Evolutionary conservation across 64 coral and sea anemone genomes (phyloP).

Genomic region (Acropora yongei): DNA sequence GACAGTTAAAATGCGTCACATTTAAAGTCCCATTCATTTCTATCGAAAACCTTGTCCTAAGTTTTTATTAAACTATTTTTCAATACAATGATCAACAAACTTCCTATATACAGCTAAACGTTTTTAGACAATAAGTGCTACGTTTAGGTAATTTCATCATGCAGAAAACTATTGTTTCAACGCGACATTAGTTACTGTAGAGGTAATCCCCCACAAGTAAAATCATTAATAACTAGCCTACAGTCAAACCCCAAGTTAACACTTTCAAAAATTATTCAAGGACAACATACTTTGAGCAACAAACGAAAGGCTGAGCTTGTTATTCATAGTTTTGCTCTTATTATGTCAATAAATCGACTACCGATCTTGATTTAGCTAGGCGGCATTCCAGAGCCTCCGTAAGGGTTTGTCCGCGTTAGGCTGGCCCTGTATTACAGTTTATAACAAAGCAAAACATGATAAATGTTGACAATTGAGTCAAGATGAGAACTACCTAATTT

Average conservation of each 20-base stretch:
- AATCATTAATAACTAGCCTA: no score
- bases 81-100: no score
- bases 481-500: conserved; percentile 8
- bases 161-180: no score
- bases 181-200: no score
- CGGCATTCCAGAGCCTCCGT: conserved; percentile 4
- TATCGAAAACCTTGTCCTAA: no score
- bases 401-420: conserved; percentile 8
- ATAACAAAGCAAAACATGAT: neutral
- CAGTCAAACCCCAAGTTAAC: neutral
- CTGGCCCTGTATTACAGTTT: neutral
- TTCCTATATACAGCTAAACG: no score
- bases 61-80: no score
- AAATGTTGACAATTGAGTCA: conserved; percentile 16
- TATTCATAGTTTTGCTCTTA: conserved; percentile 9
- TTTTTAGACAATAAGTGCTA: no score
- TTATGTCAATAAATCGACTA: neutral
- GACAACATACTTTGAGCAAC: conserved; percentile 7
- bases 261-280: conserved; percentile 3
- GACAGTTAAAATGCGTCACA: conserved; percentile 2
- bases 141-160: no score
- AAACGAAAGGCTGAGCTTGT: conserved; percentile 2
- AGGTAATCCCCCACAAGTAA: no score
- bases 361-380: neutral
- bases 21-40: no score